phyloP scores from a whole-genome alignment of 2,888 invertebrate species.

The Hyalella azteca region DNA sequence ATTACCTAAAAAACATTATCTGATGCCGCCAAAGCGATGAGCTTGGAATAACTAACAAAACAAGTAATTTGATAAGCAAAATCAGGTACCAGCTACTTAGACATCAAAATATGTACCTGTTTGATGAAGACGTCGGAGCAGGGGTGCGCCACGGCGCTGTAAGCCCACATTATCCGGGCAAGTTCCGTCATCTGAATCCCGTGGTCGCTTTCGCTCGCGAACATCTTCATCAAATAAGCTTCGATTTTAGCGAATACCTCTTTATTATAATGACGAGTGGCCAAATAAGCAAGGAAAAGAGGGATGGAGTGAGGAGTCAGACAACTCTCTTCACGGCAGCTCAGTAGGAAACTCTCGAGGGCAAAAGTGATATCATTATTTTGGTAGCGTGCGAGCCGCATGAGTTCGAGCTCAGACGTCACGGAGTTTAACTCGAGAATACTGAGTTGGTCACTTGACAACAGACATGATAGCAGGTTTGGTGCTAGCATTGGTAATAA shows the following conservation, averaged over 20 bases:
- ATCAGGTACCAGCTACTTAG: no score
- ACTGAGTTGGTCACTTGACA: background rate
- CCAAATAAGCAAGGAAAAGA: background rate
- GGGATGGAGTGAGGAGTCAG: background rate
- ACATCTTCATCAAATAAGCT: background rate
- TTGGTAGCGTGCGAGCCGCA: background rate
- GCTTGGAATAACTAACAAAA: no score
- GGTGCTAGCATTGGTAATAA: background rate
- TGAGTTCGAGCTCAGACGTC: background rate
- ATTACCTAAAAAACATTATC: no score
- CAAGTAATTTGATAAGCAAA: no score
- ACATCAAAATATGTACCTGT: constrained; percentile 7
- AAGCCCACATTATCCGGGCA: constrained; percentile 1
- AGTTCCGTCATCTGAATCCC: background rate
- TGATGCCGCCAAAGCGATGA: no score
- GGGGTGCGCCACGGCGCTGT: background rate
- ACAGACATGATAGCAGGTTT: background rate
- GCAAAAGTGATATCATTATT: constrained; percentile 1
- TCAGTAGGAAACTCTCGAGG: background rate
- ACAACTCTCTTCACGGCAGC: background rate
- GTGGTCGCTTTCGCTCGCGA: background rate
- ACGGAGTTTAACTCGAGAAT: background rate
- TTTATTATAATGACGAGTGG: background rate
- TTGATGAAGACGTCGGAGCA: background rate
- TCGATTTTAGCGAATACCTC: constrained; percentile 1